Conservation (phyloP, 2,888 invertebrate genomes). For the Monopis laevigella region DNA sequence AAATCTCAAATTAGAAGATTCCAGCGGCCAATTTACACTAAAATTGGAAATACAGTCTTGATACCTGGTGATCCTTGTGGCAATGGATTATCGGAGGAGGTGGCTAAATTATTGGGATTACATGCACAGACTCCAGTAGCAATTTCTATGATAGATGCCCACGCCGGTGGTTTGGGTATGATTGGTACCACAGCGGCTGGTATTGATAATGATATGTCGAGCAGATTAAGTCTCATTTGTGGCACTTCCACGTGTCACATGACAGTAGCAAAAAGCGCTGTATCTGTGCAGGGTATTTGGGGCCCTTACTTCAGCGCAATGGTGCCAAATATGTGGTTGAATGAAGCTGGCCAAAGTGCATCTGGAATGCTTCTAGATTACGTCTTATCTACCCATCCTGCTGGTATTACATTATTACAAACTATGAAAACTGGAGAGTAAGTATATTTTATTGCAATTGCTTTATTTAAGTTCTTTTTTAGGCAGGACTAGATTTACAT, state of each 20-base stretch:
- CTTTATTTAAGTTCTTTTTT: no score
- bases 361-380: constrained; percentile 90
- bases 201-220: constrained; percentile 43
- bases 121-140: constrained; percentile 80
- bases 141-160: constrained; percentile 93
- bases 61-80: constrained; percentile 80
- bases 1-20: no score
- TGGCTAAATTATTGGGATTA: constrained; percentile 78
- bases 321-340: constrained; percentile 85
- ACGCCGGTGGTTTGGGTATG: constrained; percentile 92
- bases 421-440: constrained; percentile 45
- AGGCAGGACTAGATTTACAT: no score
- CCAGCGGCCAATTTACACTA: no score
- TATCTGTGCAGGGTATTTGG: constrained; percentile 88
- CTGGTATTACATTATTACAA: constrained; percentile 50
- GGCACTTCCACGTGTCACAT: constrained; percentile 98
- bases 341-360: constrained; percentile 95
- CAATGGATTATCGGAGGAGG: constrained; percentile 65
- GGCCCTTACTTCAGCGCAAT: constrained; percentile 94
- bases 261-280: constrained; percentile 76
- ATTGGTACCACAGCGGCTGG: constrained; percentile 71
- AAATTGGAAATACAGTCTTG: constrained; percentile 74
- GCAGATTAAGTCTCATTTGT: constrained; percentile 77
- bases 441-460: constrained; percentile 30
- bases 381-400: constrained; percentile 84